Percentiles rank a stretch among this genome's conserved stretches.
Evolutionary conservation across 2,888 invertebrate genomes (phyloP).

Genomic region (Megastigmus dorsalis): DNA sequence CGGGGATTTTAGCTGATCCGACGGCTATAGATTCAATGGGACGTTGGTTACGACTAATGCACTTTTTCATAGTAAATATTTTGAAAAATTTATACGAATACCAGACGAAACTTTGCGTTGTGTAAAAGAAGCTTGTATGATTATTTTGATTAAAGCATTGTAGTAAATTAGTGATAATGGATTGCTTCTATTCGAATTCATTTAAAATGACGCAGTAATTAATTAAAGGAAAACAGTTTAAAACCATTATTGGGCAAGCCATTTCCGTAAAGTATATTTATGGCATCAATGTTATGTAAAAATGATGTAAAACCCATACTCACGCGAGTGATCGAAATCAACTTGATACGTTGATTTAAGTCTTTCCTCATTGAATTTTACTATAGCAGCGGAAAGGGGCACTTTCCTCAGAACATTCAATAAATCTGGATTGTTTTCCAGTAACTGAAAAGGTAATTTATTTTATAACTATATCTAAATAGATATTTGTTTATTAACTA

Average conservation of each 20-base stretch:
- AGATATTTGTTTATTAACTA: neutral
- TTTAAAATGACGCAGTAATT: too few relatives aligned
- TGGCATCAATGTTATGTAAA: neutral
- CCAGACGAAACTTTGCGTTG: too few relatives aligned
- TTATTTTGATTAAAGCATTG: neutral
- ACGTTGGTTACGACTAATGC: too few relatives aligned
- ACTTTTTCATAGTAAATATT: too few relatives aligned
- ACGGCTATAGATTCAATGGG: neutral
- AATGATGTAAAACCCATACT: neutral
- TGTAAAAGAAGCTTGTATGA: too few relatives aligned
- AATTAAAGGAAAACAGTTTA: neutral
- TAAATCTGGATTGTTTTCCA: conserved; percentile 80
- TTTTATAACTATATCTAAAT: neutral
- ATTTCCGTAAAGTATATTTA: neutral
- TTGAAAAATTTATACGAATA: too few relatives aligned
- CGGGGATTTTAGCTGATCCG: neutral
- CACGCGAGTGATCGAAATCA: conserved; percentile 75
- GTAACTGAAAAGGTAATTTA: conserved; percentile 74
- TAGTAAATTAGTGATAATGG: neutral
- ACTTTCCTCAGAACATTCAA: conserved; percentile 79
- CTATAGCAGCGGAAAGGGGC: conserved; percentile 76
- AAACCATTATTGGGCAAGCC: too few relatives aligned
- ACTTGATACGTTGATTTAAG: conserved; percentile 78
- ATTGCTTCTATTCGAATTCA: too few relatives aligned
- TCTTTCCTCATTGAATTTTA: conserved; percentile 79